Evolutionary conservation across 2,888 invertebrate species (phyloP).

Genomic region (Erynnis tages): DNA sequence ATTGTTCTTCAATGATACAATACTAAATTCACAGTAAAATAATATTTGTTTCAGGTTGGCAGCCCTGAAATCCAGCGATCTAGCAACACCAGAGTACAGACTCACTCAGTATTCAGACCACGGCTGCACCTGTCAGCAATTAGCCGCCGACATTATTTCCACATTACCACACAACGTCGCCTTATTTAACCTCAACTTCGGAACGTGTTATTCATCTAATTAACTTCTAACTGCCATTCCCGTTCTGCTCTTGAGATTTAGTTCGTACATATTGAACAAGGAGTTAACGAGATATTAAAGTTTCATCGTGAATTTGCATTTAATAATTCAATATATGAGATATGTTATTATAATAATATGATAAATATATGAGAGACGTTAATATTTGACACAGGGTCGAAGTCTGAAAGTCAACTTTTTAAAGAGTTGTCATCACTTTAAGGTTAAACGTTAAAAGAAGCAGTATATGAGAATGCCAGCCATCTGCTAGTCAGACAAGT

Average conservation of each 20-base stretch:
- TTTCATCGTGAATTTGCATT: background rate
- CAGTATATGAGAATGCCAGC: too few relatives aligned
- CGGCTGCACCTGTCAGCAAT: slow-evolving; percentile 61
- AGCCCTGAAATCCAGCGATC: background rate
- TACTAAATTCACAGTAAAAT: too few relatives aligned
- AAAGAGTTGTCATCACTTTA: too few relatives aligned
- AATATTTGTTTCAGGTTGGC: background rate
- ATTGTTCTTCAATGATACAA: too few relatives aligned
- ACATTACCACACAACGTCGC: slow-evolving; percentile 59
- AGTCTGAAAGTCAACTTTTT: too few relatives aligned
- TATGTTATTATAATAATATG: too few relatives aligned
- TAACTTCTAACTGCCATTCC: slow-evolving; percentile 13
- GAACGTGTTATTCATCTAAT: slow-evolving; percentile 16
- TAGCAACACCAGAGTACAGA: background rate
- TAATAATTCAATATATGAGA: too few relatives aligned
- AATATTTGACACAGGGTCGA: too few relatives aligned
- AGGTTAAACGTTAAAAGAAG: too few relatives aligned
- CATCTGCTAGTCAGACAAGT: too few relatives aligned
- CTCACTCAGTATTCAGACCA: slow-evolving; percentile 45
- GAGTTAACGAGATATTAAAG: background rate
- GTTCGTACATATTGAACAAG: background rate
- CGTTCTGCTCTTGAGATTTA: background rate
- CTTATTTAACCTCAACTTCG: slow-evolving; percentile 41
- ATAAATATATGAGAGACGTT: too few relatives aligned
- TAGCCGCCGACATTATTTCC: slow-evolving; percentile 59